Evolutionary conservation across 2,888 invertebrate genomes (phyloP), one percentile per base, ranked within the genome.

Genomic region (Esperia sulphurella): DNA sequence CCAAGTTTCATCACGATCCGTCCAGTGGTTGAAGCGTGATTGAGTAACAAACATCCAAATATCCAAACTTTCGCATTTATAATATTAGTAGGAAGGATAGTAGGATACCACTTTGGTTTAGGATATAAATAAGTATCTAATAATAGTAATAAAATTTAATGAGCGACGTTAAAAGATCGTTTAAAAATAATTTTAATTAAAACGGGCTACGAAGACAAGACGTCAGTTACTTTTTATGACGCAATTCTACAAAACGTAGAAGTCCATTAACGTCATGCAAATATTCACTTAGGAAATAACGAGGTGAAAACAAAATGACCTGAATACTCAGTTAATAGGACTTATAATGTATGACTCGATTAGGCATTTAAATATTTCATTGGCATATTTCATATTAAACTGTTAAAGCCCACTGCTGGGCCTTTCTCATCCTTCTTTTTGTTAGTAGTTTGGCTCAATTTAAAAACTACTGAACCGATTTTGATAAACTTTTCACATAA

Each of bases 221-320:
- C 73, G 71, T 63, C 60, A 54, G 65, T 71, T 63, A 71, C 61
- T 76, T 79, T 79, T 81, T 78, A 80, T 71, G 63, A 70, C 61
- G 46, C 65, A 65, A 72, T 76, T 71, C 62, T 59, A 70, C 59
- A 68, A 67, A 61, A 61, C 61, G 68, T 63, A 63, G 54, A 53
- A 63, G 63, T 71, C 71, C 73, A 79, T 78, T 78, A 75, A 59
- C 66, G 72, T 66, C 80, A 82, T 83, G 82, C 82, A 81, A 85
- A 84, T 82, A 83, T 83, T 83, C 81, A 81, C 79, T 84, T 83
- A 79, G 70, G 63, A 63, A 61, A 53, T 59, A 63, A 63, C 61
- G 61, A 63, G 70, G 59, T 59, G 68, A 62, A 74, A 77, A 69
- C 65, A 58, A 59, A 71, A 53, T 74, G 73, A 77, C 77, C 79